Evolutionary conservation across 2,888 invertebrate species (phyloP), one percentile per base, ranked within the genome.

Genomic region (Myopa testacea): DNA sequence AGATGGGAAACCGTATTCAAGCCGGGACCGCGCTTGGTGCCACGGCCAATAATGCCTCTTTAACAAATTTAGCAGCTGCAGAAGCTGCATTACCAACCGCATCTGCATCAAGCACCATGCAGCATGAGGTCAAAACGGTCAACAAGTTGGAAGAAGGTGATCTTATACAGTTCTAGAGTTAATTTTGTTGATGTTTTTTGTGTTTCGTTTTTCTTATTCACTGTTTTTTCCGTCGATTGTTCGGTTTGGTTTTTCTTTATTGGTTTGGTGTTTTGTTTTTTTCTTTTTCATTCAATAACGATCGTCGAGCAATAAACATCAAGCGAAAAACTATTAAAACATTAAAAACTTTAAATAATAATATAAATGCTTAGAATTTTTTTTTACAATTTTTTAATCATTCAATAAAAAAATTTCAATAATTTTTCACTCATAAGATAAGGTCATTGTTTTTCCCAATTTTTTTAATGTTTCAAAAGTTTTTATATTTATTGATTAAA

Each of bases 91-190:
- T 26, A 78, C 38, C 71, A 81, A 65, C 75, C 26, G 8, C n/a
- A 55, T 34, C 37, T 40, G 45, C 70, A 16, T 8, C 45, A 10
- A 45, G 45, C 45, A 45, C 45, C 45, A 45, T 10, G 16, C 26
- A 19, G 14, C 38, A 58, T 45, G 37, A 72, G 10, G 37, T 26
- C 16, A 78, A 72, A 62, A 40, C 70, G 38, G 19, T 69, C 45
- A 67, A 58, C 70, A 80, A 93, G 79, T 92, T 94, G 85, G 90
- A 92, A 80, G 92, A 93, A 89, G 95, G 95, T 95, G 88, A 88
- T 87, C 88, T 88, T 82, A 89, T 89, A 86, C 84, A 87, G 85
- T 88, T 89, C 85, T 89, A 87, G 84, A 79, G 74, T 75, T 75
- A 14, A 26, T 75, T 10, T 65, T 68, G 62, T 55, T 74, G 63